Evolutionary conservation across 30 jellyfish, hydroid and myxozoan species (phyloP).

Genomic region (Aurelia aurita complex sp. Pacific): DNA sequence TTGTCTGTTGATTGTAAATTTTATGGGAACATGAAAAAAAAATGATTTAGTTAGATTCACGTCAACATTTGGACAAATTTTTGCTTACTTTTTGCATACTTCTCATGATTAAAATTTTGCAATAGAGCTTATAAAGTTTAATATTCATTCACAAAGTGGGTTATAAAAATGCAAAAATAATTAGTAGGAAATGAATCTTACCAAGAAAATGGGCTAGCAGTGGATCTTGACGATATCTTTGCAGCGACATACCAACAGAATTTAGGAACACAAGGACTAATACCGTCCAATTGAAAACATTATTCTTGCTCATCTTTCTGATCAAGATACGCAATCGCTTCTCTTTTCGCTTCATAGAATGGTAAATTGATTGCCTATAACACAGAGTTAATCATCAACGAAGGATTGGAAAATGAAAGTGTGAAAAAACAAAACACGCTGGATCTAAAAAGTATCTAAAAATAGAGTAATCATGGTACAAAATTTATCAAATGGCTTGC

Average conservation of each 20-base stretch:
- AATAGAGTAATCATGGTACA: background rate
- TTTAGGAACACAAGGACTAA: conserved; percentile 80
- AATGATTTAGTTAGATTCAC: too few species aligned
- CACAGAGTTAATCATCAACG: background rate
- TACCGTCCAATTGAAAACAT: conserved; percentile 85
- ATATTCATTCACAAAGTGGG: too few species aligned
- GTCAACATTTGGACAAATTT: too few species aligned
- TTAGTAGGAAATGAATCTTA: background rate
- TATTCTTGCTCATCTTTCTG: conserved; percentile 73
- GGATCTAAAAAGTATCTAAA: too few species aligned
- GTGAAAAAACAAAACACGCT: background rate
- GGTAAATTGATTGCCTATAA: conserved; percentile 6
- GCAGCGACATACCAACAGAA: conserved; percentile 76
- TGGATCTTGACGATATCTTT: conserved; percentile 58
- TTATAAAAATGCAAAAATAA: too few species aligned
- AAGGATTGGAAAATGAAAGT: background rate
- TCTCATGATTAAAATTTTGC: too few species aligned
- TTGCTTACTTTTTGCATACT: too few species aligned
- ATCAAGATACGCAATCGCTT: conserved; percentile 55
- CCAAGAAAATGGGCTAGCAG: conserved; percentile 34
- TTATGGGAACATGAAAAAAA: too few species aligned
- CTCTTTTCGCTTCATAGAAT: conserved; percentile 28
- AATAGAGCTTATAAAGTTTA: too few species aligned
- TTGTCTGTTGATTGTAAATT: too few species aligned
- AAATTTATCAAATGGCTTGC: too few species aligned